Base-by-base conservation (phyloP, 2,888 invertebrate species). In the Barypeithes pellucidus region DNA sequence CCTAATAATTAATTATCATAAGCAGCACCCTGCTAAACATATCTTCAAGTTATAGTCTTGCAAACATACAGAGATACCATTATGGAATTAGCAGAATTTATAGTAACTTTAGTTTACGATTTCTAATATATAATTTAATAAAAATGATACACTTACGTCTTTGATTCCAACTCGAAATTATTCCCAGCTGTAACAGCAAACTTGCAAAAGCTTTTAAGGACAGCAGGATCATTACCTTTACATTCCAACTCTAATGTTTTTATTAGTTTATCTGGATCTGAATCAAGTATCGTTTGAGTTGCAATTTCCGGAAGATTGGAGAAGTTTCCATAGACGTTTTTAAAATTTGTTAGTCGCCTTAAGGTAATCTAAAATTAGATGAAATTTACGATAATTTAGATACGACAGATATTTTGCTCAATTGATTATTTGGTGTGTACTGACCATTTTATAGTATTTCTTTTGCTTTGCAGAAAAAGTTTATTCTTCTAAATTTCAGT, bases 161-260 rank as follows among this genome's bases (percentile, higher is more conserved):
- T 92, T 50, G 93, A 87, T 83, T 91, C 89, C 72, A 98, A 91
- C 22, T 93, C 93, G 73, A 98, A 89, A 86, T 96, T 91, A 43
- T 90, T 88, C 0, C 97, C 96, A 36, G 96, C 92, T 69, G 92
- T 91, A 4, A 90, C 89, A 22, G 95, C 91, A 87, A 97, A 98
- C 89, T 91, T 91, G 12, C 93, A 91, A 84, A 96, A 99, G 87
- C 97, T 98, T 75, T 92, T 90, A 20, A 98, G 85, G 0, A 98
- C 96, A 0, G 94, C 94, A 1, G 91, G 91, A 84, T 98, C 98
- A 82, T 96, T 92, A 14, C 96, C 94, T 82, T 93, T 90, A 79
- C 97, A 89, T 88, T 98, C 97, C 72, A 98, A 83, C 84, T 95
- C 94, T 8, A 98, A 87, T 80, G 90, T 90, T 85, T 93, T 94